These are phyloP conservation scores for Dasysyrphus albostriatus DNA, from an alignment of 2,888 invertebrate genomes.

Conservation along the genomic window DNA sequence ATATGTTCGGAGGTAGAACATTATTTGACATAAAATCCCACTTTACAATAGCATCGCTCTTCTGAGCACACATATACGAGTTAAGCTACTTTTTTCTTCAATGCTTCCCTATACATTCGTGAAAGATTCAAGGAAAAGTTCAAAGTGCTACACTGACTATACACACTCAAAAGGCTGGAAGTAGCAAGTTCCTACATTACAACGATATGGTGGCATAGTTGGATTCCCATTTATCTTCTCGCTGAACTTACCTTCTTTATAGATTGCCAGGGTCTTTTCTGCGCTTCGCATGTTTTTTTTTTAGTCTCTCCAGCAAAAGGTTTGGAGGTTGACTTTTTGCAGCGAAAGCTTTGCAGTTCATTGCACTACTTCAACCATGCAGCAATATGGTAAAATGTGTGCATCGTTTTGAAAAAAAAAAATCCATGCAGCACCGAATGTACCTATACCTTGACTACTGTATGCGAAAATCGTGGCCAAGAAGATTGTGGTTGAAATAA, in stretches of 20 bases:
- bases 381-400: conserved; percentile 46
- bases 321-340: conserved; percentile 2
- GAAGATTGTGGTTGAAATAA: conserved; percentile 56
- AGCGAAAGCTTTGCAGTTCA: conserved; percentile 40
- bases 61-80: neutral
- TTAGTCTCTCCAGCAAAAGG: neutral
- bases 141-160: conserved; percentile 17
- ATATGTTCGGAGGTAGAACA: conserved; percentile 19
- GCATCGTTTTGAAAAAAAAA: conserved; percentile 15
- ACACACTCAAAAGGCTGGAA: neutral
- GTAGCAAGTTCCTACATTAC: conserved; percentile 33
- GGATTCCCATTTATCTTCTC: conserved; percentile 36
- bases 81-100: neutral
- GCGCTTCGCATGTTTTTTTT: neutral
- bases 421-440: neutral
- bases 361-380: conserved; percentile 36
- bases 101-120: neutral
- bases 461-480: conserved; percentile 31
- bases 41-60: conserved; percentile 28
- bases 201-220: conserved; percentile 30
- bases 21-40: conserved; percentile 37
- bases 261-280: conserved; percentile 9
- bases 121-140: conserved; percentile 23
- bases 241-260: conserved; percentile 19
- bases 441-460: neutral